Base-by-base conservation (phyloP, 1,140 invertebrate genomes). In the Polypedilum vanderplanki region DNA sequence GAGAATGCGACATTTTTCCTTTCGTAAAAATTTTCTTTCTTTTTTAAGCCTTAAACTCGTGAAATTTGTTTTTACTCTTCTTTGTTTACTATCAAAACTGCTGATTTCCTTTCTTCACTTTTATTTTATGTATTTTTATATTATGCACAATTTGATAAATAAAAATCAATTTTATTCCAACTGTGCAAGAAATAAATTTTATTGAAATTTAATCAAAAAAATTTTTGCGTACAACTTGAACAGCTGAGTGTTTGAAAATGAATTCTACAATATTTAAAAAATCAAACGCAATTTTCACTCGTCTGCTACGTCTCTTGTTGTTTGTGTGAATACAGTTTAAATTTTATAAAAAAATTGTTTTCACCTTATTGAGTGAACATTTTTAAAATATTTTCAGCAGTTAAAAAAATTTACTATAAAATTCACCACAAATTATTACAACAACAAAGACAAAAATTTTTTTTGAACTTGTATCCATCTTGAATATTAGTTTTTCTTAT, bases 61-160 rank as follows among this genome's bases (percentile, higher is more conserved):
- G 8, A 57, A 18, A 10, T 70, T 12, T 70, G 65, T 70, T 57
- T 46, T 12, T 12, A 57, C 46, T 57, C 46, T 57, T 57, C 46
- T 57, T 57, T 57, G 46, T 57, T 57, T 57, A 57, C 46, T 57
- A n/a, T 57, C 46, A 12, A 57, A 57, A 57, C 46, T 57, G 46
- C 46, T 57, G 46, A 15, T 57, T 57, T n/a, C 15, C n/a, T 12
- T 57, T 57, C 15, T 57, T 57, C 12, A 57, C 46, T n/a, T n/a
- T 57, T 57, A 57, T 57, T 57, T 57, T 33, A 33, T 33, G 24
- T 33, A 5, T 33, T 33, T 33, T 33, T 33, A 33, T 33, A 5
- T 3, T 33, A 33, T 33, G 24, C 7, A 57, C 46, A 57, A 57
- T 57, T 4, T 57, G 12, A 8, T n/a, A 4, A 12, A 57, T n/a